Evolutionary conservation across 2,113 vertebrate species (phyloP), one percentile per base, ranked within the genome.

Genomic region (Heterochromis multidens): DNA sequence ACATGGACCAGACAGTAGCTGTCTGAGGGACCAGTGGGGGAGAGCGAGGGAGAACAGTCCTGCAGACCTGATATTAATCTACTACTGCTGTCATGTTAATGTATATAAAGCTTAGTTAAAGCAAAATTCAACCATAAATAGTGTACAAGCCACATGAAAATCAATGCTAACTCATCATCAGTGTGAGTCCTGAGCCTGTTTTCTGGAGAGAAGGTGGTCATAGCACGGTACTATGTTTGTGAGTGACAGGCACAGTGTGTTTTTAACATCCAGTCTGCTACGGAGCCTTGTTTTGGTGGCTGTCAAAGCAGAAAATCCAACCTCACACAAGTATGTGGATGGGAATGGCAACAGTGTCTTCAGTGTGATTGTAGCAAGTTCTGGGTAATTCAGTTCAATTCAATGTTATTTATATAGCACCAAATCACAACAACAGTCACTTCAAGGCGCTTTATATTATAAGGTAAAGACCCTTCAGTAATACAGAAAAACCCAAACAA

Each of bases 181-280:
- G 13, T 52, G 46, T 17, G 16, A 52, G 17, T 17, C 17, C 6
- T 19, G 16, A 52, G 40, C 40, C 40, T 43, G 40, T 35, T 13
- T 43, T 43, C 40, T 4, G 12, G 40, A 43, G 12, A 43, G 40
- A 4, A 4, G 40, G 40, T 43, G 40, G 12, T 43, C 40, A 13
- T 14, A 43, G 3, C 12, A 13, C 13, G 40, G 40, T 13, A 14
- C 40, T 43, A 14, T 46, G 65, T 72, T 49, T 72, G 40, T 27
- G 23, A 70, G 65, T 70, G 65, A 46, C 37, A 46, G 65, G 23
- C 14, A 2, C 65, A 46, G 23, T 46, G 23, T 70, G 65, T 70
- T 67, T 67, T 67, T 67, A 67, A 67, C 35, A 25, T 67, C 35
- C 62, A 67, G 62, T 67, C 62, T 67, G 2, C 23, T 67, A 40